Conservation (phyloP, 2,888 invertebrate genomes). For the Xestia ashworthii region DNA sequence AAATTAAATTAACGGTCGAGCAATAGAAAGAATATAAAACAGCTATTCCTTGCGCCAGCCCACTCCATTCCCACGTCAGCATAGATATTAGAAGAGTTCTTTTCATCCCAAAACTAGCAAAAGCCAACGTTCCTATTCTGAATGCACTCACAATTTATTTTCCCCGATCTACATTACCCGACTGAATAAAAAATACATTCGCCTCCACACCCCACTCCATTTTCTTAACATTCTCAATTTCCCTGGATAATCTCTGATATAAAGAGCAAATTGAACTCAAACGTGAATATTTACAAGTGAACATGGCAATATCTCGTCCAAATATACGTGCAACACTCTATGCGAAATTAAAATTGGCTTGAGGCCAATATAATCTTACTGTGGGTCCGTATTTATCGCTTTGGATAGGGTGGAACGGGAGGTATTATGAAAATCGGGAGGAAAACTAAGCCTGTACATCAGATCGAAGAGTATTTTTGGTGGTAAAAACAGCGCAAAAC, state of each 20-base stretch:
- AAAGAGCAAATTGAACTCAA: constrained; percentile 69
- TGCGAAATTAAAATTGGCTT: constrained; percentile 86
- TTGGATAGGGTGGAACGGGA: constrained; percentile 58
- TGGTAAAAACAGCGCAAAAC: too few species aligned
- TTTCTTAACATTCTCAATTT: constrained; percentile 62
- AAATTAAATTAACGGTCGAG: too few species aligned
- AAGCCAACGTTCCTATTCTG: constrained; percentile 49
- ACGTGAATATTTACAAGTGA: constrained; percentile 75
- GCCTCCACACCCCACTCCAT: constrained; percentile 30
- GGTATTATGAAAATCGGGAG: constrained; percentile 66
- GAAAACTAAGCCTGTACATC: constrained; percentile 36
- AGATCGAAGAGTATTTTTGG: constrained; percentile 16
- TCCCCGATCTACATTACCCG: constrained; percentile 48
- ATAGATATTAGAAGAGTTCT: constrained; percentile 57
- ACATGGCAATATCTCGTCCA: constrained; percentile 74
- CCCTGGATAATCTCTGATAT: constrained; percentile 60
- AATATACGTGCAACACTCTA: constrained; percentile 80
- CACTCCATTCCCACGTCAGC: constrained; percentile 36
- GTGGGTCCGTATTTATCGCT: constrained; percentile 79
- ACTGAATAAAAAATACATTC: constrained; percentile 61
- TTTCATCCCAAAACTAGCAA: constrained; percentile 57
- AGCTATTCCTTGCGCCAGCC: constrained; percentile 26
- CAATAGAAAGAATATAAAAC: constrained; percentile 8
- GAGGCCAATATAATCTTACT: constrained; percentile 85
- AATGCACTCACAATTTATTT: constrained; percentile 63